phyloP scores from a whole-genome alignment of 2,113 vertebrate species.

The Dipodomys ordii region DNA sequence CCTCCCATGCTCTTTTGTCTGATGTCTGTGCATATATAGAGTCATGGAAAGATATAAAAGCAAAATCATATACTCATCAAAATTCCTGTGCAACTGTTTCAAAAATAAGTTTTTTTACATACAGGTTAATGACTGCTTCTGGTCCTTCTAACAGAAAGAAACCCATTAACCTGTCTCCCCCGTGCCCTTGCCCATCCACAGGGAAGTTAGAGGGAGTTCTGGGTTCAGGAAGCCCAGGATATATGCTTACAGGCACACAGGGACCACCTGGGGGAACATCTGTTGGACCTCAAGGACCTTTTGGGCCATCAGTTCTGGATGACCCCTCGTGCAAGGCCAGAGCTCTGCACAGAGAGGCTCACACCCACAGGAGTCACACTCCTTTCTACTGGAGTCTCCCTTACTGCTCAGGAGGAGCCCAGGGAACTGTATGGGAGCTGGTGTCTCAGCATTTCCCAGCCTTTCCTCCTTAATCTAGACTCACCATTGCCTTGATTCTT shows the following conservation, averaged over 20 bases:
- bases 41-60: constrained; percentile 1
- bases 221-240: not conserved
- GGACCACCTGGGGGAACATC: not conserved
- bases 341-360: not conserved
- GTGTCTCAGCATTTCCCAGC: not conserved
- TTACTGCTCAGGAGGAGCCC: no score
- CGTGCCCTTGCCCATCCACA: not conserved
- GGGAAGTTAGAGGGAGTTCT: not conserved
- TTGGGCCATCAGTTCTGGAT: not conserved
- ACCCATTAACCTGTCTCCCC: no score
- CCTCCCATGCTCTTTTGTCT: not conserved
- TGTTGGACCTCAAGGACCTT: not conserved
- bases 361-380: not conserved
- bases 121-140: not conserved
- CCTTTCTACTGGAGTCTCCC: not conserved
- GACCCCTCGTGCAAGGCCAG: not conserved
- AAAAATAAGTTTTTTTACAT: not conserved
- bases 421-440: no score
- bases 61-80: not conserved
- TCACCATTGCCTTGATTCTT: not conserved
- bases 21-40: not conserved
- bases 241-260: not conserved
- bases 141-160: no score
- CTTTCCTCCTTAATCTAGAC: constrained; percentile 13
- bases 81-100: not conserved